Evolutionary conservation across 2,888 invertebrate species (phyloP).

Genomic region (Drosophila yooni): DNA sequence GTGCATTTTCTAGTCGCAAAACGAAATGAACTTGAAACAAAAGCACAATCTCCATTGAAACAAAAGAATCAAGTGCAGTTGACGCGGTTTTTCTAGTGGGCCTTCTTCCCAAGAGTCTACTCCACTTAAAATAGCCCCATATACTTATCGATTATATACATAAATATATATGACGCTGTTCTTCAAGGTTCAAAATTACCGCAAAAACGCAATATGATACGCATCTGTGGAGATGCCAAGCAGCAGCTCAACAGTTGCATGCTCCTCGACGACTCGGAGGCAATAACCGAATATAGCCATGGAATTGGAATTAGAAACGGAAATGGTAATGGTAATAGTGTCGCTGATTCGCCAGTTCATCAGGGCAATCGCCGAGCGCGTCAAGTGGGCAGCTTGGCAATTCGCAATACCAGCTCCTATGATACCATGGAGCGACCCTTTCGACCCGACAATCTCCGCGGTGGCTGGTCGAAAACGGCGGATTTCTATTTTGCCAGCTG

Average conservation of each 20-base stretch:
- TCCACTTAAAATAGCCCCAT: conserved; percentile 18
- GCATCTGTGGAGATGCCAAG: conserved; percentile 78
- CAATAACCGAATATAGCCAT: conserved; percentile 4
- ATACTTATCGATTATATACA: conserved; percentile 1
- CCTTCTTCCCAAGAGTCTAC: conserved; percentile 25
- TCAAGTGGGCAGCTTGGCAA: conserved; percentile 69
- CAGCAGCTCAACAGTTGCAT: conserved; percentile 78
- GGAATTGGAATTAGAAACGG: background rate
- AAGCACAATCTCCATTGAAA: conserved; percentile 35
- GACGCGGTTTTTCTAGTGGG: conserved; percentile 23
- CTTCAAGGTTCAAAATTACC: conserved; percentile 20
- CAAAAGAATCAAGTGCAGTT: conserved; percentile 43
- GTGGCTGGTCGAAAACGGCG: conserved; percentile 90
- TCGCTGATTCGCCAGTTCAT: conserved; percentile 15
- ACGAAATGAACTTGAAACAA: conserved; percentile 55
- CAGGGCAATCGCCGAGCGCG: conserved; percentile 51
- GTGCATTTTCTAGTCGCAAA: conserved; percentile 28
- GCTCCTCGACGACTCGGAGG: conserved; percentile 59
- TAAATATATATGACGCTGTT: conserved; percentile 17
- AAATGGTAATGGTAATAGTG: conserved; percentile 6
- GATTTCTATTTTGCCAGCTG: conserved; percentile 93
- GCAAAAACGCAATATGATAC: conserved; percentile 68
- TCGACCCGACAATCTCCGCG: conserved; percentile 85
- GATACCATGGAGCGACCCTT: conserved; percentile 83
- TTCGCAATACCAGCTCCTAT: conserved; percentile 76